Evolutionary conservation across 1,140 invertebrate species (phyloP).

Genomic region (Temnothorax curvispinosus): DNA sequence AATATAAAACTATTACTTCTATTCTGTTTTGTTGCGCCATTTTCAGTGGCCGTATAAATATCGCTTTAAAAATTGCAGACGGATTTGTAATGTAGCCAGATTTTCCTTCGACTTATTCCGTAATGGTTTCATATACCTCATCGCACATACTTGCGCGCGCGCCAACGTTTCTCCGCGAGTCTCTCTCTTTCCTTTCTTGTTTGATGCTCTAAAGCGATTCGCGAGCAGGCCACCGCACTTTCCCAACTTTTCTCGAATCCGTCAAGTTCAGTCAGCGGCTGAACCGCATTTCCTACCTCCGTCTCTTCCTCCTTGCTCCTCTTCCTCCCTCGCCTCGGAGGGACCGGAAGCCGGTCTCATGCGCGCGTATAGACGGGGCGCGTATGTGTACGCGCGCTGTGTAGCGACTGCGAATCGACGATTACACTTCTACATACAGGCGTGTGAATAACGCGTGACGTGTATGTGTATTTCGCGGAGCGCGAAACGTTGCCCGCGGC

Average conservation of each 20-base stretch:
- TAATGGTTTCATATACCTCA: constrained; percentile 33
- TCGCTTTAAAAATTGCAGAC: background rate
- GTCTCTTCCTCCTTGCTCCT: constrained; percentile 64
- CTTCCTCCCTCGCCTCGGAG: constrained; percentile 7
- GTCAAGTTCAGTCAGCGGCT: constrained; percentile 80
- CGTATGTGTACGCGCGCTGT: background rate
- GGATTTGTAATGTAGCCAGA: constrained; percentile 3
- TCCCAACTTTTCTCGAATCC: constrained; percentile 81
- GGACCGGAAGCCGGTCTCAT: constrained; percentile 65
- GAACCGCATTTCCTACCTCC: constrained; percentile 75
- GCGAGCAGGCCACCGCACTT: constrained; percentile 76
- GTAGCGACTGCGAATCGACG: constrained; percentile 46
- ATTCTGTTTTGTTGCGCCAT: background rate
- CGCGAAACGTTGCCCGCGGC: constrained; percentile 69
- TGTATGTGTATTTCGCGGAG: constrained; percentile 43
- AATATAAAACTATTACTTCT: background rate
- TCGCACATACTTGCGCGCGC: constrained; percentile 1
- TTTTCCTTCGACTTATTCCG: constrained; percentile 25
- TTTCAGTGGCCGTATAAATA: background rate
- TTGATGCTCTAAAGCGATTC: constrained; percentile 65
- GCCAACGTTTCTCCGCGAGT: constrained; percentile 25
- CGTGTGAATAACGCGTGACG: constrained; percentile 46
- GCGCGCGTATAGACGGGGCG: background rate
- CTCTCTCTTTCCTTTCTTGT: constrained; percentile 2
- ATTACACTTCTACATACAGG: constrained; percentile 46